Percentiles rank a stretch among this genome's conserved stretches.
These are phyloP conservation scores for Lepidotrigona ventralis DNA, from an alignment of 1,140 invertebrate species.

Conservation along the genomic window DNA sequence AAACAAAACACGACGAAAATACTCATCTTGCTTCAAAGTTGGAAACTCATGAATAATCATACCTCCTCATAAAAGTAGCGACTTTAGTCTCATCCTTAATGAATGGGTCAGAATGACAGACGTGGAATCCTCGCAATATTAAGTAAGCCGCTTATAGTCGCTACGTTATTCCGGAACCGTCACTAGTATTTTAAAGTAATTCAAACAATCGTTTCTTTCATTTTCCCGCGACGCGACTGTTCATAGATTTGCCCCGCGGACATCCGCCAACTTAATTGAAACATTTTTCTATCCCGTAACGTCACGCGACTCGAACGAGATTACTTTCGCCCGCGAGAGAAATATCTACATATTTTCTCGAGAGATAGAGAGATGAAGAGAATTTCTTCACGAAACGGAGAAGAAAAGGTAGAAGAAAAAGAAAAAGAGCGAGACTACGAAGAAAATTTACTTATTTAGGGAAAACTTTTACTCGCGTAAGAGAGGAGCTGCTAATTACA, in stretches of 20 bases:
- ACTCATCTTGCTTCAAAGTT: neutral
- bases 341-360: constrained; percentile 14
- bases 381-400: constrained; percentile 23
- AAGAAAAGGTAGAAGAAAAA: neutral
- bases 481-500: constrained; percentile 20
- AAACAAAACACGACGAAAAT: neutral
- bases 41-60: neutral
- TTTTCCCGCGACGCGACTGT: neutral
- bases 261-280: constrained; percentile 69
- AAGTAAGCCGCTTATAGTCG: neutral
- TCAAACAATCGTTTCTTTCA: neutral
- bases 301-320: constrained; percentile 21
- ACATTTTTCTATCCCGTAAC: constrained; percentile 56
- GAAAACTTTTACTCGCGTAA: constrained; percentile 47
- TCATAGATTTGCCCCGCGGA: constrained; percentile 63
- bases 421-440: neutral
- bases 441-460: constrained; percentile 51
- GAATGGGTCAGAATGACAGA: neutral
- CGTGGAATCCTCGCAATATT: neutral
- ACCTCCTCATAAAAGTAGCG: neutral
- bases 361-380: neutral
- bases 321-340: constrained; percentile 32
- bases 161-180: neutral
- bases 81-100: neutral
- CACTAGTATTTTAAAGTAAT: neutral